These are phyloP conservation scores for Varanus komodoensis DNA, from an alignment of 2,113 vertebrate genomes.

Conservation along the genomic window DNA sequence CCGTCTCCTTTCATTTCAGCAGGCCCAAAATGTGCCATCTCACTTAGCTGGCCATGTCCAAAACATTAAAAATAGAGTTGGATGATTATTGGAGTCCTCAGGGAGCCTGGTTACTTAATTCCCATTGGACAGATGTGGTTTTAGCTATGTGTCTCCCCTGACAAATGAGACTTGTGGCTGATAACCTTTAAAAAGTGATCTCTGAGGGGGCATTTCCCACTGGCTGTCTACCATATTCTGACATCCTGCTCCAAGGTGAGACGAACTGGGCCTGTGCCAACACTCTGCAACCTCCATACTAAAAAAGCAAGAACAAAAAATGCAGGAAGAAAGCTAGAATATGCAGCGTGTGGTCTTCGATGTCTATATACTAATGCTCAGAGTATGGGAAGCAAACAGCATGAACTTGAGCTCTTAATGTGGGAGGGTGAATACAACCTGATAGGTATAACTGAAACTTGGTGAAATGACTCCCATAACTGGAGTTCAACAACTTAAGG, in stretches of 20 bases:
- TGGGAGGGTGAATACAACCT: too few relatives aligned
- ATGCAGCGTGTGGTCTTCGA: too few relatives aligned
- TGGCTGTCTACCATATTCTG: background rate
- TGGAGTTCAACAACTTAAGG: too few relatives aligned
- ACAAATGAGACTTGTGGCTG: background rate
- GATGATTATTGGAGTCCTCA: background rate
- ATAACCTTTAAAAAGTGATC: background rate
- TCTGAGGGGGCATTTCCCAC: constrained; percentile 34
- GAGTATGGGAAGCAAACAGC: too few relatives aligned
- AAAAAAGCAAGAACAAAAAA: background rate
- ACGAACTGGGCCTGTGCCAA: background rate
- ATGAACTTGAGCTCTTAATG: too few relatives aligned
- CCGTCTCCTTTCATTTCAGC: background rate
- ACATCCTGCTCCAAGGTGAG: constrained; percentile 6
- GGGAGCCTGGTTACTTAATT: accelerated
- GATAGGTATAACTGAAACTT: too few relatives aligned
- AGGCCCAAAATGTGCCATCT: background rate
- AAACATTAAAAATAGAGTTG: background rate
- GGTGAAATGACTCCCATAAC: too few relatives aligned
- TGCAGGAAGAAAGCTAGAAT: too few relatives aligned
- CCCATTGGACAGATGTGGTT: background rate
- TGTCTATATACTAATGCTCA: too few relatives aligned
- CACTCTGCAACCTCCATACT: background rate
- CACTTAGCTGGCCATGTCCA: background rate
- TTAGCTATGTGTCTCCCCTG: background rate